phyloP scores from a whole-genome alignment of 2,888 invertebrate genomes.

The Operophtera brumata region DNA sequence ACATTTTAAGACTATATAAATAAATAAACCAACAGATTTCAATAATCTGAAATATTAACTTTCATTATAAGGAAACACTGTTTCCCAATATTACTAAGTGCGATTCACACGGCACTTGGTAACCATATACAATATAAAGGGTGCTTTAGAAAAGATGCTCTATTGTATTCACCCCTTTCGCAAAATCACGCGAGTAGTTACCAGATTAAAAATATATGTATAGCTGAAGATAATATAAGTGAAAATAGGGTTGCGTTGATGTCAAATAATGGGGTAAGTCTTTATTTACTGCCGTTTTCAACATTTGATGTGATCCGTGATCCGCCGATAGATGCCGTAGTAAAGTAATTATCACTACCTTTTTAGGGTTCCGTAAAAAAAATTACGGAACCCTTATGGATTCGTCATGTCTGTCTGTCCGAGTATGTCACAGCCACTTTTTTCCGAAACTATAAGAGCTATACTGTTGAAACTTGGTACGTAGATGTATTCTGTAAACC shows the following conservation, averaged over 20 bases:
- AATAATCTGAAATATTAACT: slow-evolving; percentile 6
- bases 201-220: slow-evolving; percentile 41
- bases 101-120: slow-evolving; percentile 40
- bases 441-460: too few relatives aligned
- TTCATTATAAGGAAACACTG: slow-evolving; percentile 3
- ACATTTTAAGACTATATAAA: too few relatives aligned
- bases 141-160: slow-evolving; percentile 39
- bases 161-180: slow-evolving; percentile 54
- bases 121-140: slow-evolving; percentile 36
- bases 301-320: too few relatives aligned
- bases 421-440: too few relatives aligned
- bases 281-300: too few relatives aligned
- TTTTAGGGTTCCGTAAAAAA: too few relatives aligned
- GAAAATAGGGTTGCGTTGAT: slow-evolving; percentile 3
- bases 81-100: slow-evolving; percentile 6
- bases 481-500: too few relatives aligned
- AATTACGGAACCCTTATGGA: too few relatives aligned
- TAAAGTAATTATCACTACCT: too few relatives aligned
- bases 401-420: too few relatives aligned
- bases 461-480: too few relatives aligned
- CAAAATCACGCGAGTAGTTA: slow-evolving; percentile 40
- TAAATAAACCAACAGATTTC: not conserved
- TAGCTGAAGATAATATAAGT: slow-evolving; percentile 3
- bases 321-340: too few relatives aligned
- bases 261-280: not conserved